Conservation (phyloP, 2,888 invertebrate species). For the Pollenia griseotomentosa region DNA sequence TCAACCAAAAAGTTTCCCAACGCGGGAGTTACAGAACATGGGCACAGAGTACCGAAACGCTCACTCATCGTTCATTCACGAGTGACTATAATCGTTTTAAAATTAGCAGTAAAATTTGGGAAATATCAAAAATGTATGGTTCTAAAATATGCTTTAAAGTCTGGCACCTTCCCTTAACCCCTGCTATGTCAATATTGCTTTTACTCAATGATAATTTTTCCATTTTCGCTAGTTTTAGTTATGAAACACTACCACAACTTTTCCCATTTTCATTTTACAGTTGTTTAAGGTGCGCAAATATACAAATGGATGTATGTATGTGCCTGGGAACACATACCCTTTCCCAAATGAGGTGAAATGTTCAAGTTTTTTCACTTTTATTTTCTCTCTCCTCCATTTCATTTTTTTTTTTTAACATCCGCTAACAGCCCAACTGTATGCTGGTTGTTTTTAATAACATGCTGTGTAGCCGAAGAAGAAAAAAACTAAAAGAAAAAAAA, state of each 20-base stretch:
- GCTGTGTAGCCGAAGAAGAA: conserved; percentile 58
- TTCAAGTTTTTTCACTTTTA: conserved; percentile 21
- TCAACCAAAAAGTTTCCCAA: no score
- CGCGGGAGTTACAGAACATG: no score
- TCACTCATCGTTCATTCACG: no score
- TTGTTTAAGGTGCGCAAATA: neutral
- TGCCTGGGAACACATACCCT: neutral
- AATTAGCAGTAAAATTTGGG: no score
- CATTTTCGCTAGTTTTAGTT: neutral
- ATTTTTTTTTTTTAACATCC: conserved; percentile 31
- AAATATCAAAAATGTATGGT: no score
- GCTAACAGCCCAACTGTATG: conserved; percentile 43
- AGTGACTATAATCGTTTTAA: no score
- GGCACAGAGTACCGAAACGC: no score
- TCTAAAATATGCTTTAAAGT: neutral
- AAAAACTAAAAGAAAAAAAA: conserved; percentile 14
- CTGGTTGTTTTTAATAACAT: conserved; percentile 46
- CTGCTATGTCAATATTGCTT: neutral
- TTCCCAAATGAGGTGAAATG: conserved; percentile 46
- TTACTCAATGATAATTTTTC: neutral
- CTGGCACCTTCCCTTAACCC: neutral
- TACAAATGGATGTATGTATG: neutral
- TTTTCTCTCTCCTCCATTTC: neutral
- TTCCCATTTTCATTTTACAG: neutral
- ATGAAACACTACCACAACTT: neutral